Evolutionary conservation across 2,113 vertebrate genomes (phyloP), one percentile per base, ranked within the genome.

Genomic region (Ammodytes marinus): DNA sequence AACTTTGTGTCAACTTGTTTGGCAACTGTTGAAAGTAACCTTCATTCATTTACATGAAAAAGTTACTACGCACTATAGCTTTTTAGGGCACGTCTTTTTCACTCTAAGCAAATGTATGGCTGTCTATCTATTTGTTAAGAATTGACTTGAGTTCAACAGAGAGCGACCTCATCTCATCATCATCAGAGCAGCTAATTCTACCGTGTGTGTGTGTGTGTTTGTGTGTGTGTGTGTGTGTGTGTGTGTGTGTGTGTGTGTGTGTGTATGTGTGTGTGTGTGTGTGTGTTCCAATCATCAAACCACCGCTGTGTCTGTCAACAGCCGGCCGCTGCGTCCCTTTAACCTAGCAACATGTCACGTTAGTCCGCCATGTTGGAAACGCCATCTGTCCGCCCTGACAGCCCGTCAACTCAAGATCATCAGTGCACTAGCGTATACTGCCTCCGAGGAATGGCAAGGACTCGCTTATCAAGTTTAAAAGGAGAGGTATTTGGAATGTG

Each of bases 351-450:
- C 66, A 42, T 77, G 83, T 69, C 74, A 68, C 2, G n/a, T 7
- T 27, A 17, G 68, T 54, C 70, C 46, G 61, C 45, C 69, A 78
- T 57, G 85, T 14, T 46, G 63, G 73, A 76, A 11, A 64, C 3
- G 61, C 84, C 84, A 85, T 83, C 79, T 88, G 84, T 85, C 63
- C 82, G 27, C 82, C 76, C 54, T 86, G 80, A 89, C 77, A 50
- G 52, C 17, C 64, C 50, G 70, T 64, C 50, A 42, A 73, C 74
- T 80, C 3, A 6, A 47, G 39, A 80, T 83, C 77, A 74, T 55
- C 76, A 53, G 77, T 5, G 55, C 3, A 4, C 58, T 6, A 27
- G 27, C 27, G 1, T 27, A 52, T 27, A 52, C 76, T 45, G 58
- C 40, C 14, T 74, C 76, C 37, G 77, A 74, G 35, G 42, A 37